These are phyloP conservation scores for Peromyscus melanophrys DNA, from an alignment of 2,797 vertebrate genomes.

Conservation along the genomic window DNA sequence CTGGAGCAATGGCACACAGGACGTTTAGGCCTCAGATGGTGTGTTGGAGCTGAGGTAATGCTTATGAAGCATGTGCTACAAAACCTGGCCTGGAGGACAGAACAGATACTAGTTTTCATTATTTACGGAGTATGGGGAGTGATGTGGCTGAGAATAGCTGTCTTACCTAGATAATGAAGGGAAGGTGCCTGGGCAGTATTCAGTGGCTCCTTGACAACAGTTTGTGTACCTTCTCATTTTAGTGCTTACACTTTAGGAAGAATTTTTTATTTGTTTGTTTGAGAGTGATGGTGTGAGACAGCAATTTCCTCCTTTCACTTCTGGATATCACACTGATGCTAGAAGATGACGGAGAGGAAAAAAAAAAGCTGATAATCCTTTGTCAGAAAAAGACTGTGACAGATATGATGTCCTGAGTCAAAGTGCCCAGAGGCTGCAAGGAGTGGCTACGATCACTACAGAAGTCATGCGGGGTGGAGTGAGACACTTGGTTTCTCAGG, in stretches of 20 bases:
- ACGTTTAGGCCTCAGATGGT: background rate
- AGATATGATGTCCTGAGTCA: background rate
- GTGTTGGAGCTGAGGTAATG: background rate
- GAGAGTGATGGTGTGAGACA: background rate
- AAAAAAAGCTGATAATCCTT: background rate
- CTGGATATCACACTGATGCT: background rate
- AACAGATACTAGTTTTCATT: background rate
- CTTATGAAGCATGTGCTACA: background rate
- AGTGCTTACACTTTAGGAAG: background rate
- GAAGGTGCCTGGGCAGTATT: background rate
- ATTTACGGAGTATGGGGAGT: background rate
- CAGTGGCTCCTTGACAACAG: background rate
- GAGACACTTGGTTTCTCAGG: background rate
- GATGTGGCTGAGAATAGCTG: background rate
- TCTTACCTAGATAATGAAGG: background rate
- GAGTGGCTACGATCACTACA: background rate
- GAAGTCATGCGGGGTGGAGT: background rate
- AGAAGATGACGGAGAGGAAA: background rate
- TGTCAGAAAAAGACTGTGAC: background rate
- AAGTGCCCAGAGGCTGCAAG: background rate
- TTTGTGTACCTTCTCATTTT: background rate
- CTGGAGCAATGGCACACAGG: background rate
- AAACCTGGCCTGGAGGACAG: background rate
- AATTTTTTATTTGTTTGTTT: background rate
- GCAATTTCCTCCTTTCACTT: conserved; percentile 34